phyloP scores from a whole-genome alignment of 2,113 vertebrate species.

The Dendrocopos noguchii region DNA sequence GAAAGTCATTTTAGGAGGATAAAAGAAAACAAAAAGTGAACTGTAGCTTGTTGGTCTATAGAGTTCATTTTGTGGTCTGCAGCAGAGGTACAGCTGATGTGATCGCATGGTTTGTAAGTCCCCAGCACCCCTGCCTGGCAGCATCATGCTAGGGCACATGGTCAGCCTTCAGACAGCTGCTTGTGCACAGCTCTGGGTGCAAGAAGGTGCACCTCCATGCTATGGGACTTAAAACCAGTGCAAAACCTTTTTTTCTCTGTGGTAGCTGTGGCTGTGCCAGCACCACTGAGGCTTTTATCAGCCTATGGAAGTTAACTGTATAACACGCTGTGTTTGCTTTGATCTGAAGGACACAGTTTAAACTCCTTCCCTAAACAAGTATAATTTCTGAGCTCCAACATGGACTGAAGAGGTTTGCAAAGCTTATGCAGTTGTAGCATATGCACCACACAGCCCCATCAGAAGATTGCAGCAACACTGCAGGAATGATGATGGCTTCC shows the following conservation, averaged over 20 bases:
- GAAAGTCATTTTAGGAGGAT: constrained; percentile 2
- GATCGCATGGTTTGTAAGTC: background rate
- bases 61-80: background rate
- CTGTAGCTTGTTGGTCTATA: background rate
- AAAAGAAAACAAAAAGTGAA: background rate
- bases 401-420: background rate
- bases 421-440: background rate
- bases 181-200: background rate
- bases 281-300: background rate
- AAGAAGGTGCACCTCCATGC: background rate
- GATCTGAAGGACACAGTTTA: background rate
- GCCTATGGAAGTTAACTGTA: background rate
- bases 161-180: background rate
- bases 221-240: background rate
- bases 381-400: background rate
- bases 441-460: background rate
- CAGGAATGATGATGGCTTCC: background rate
- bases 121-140: accelerated
- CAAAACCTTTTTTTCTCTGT: background rate
- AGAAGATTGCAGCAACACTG: background rate
- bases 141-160: accelerated
- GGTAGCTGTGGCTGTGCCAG: background rate
- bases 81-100: background rate
- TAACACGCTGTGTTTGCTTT: background rate
- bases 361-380: background rate